A percentile compares a stretch with the other conserved stretches of the same genome.
These are phyloP conservation scores for Phaonia tiefii DNA, from an alignment of 2,888 invertebrate genomes.

Conservation along the genomic window DNA sequence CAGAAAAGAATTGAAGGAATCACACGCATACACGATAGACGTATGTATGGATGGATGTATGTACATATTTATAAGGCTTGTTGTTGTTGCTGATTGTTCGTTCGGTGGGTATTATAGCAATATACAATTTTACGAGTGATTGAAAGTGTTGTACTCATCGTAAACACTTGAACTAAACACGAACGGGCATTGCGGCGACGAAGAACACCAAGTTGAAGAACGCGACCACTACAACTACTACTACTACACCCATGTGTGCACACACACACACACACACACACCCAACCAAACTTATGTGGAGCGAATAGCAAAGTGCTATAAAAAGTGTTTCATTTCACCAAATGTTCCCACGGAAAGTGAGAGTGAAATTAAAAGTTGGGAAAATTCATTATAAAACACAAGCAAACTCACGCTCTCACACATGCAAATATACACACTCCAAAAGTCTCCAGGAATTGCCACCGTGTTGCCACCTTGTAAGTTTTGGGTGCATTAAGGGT, in stretches of 20 bases:
- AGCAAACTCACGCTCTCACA: constrained; percentile 12
- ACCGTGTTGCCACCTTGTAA: not conserved
- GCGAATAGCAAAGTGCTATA: not conserved
- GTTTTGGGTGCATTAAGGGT: no score
- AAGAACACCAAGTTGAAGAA: no score
- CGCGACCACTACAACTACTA: not conserved
- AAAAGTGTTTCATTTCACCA: constrained; percentile 9
- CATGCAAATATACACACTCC: constrained; percentile 6
- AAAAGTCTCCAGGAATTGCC: constrained; percentile 17
- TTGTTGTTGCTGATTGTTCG: constrained; percentile 5
- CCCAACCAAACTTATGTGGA: not conserved
- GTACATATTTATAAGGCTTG: no score
- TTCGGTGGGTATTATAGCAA: constrained; percentile 39
- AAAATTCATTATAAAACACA: not conserved
- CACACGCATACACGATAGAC: constrained; percentile 36
- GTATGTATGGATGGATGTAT: no score
- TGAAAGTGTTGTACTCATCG: constrained; percentile 45
- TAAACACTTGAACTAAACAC: constrained; percentile 25
- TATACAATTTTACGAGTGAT: constrained; percentile 29
- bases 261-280: constrained; percentile 20
- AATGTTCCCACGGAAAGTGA: constrained; percentile 31
- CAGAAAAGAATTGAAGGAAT: constrained; percentile 18
- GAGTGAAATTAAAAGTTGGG: constrained; percentile 43
- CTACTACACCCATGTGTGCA: constrained; percentile 5
- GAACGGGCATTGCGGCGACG: not conserved